These are phyloP conservation scores for Ceriagrion tenellum DNA, from an alignment of 2,888 invertebrate genomes.

Conservation along the genomic window DNA sequence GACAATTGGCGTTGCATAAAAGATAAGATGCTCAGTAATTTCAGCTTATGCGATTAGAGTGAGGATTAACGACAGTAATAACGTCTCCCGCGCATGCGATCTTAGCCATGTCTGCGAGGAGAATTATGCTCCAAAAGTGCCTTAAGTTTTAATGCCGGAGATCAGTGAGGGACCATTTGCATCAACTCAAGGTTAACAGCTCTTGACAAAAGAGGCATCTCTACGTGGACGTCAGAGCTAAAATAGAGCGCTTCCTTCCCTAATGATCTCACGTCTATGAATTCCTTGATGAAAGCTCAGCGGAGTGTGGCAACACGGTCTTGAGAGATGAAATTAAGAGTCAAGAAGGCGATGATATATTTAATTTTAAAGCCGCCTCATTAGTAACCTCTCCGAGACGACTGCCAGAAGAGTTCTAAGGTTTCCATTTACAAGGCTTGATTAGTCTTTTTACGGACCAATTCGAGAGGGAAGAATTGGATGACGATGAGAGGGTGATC, in stretches of 20 bases:
- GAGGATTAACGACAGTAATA: not conserved
- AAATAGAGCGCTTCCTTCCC: not conserved
- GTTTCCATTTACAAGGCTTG: not conserved
- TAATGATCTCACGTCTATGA: not conserved
- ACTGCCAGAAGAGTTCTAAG: not conserved
- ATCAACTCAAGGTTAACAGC: not conserved
- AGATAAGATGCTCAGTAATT: not conserved
- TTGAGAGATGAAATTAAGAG: not conserved
- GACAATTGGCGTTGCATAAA: not conserved
- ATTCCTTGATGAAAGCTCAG: not conserved
- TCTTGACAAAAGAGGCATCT: not conserved
- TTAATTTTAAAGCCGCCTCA: not conserved
- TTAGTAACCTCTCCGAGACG: not conserved
- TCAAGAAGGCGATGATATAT: not conserved
- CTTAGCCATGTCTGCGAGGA: not conserved
- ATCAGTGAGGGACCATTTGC: not conserved
- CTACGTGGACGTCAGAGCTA: not conserved
- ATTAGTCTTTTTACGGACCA: not conserved
- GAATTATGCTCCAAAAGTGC: not conserved
- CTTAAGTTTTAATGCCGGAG: not conserved
- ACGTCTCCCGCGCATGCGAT: not conserved
- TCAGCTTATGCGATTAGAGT: not conserved
- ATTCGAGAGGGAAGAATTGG: not conserved
- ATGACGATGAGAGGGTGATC: too few relatives aligned
- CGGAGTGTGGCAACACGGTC: too few relatives aligned